These are phyloP conservation scores for Bubo scandiacus DNA, from an alignment of 2,113 vertebrate species.

Conservation along the genomic window DNA sequence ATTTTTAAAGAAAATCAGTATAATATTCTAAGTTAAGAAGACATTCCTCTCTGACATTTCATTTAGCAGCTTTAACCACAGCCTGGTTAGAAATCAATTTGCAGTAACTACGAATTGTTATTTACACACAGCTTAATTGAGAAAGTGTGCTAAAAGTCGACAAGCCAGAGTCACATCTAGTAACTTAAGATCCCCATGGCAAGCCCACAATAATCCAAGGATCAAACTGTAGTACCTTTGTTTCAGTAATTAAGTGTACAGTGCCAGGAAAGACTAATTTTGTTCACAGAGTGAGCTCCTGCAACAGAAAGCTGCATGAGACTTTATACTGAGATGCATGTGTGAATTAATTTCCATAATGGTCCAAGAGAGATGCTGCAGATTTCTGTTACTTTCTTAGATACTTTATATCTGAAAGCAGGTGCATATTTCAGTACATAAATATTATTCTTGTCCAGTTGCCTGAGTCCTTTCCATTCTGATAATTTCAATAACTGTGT, in stretches of 20 bases:
- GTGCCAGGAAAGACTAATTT: neutral
- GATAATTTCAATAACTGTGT: neutral
- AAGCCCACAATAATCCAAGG: neutral
- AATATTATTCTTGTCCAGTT: neutral
- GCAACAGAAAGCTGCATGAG: neutral
- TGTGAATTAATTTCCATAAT: neutral
- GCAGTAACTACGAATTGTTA: conserved; percentile 28
- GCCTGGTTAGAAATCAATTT: conserved; percentile 37
- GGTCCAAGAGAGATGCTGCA: neutral
- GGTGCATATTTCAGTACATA: neutral
- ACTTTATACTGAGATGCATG: neutral
- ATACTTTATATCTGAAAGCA: neutral
- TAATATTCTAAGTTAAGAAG: conserved; percentile 34
- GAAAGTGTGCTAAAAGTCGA: neutral
- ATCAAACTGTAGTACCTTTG: conserved; percentile 6
- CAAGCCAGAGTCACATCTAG: neutral
- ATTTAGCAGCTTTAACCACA: conserved; percentile 44
- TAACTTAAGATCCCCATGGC: neutral
- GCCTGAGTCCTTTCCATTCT: neutral
- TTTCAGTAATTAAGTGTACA: neutral
- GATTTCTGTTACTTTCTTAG: neutral
- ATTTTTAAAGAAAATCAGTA: conserved; percentile 32
- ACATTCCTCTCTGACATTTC: conserved; percentile 21
- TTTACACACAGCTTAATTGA: conserved; percentile 49
- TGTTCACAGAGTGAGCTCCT: neutral